phyloP scores from a whole-genome alignment of 2,888 invertebrate genomes.

The Ellobium chinense region DNA sequence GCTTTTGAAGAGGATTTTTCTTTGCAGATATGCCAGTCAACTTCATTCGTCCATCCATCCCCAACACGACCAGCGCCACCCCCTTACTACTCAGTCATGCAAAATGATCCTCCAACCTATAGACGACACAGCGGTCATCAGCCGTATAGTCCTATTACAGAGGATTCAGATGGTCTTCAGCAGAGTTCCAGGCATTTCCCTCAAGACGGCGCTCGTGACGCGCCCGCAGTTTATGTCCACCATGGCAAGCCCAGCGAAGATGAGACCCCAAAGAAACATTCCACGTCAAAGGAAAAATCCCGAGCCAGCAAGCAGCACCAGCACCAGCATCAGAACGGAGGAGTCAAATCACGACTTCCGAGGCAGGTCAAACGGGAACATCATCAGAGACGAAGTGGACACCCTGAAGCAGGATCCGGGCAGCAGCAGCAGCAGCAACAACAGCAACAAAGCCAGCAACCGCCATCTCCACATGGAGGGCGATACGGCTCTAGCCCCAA shows the following conservation, averaged over 20 bases:
- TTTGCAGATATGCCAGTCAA: conserved; percentile 34
- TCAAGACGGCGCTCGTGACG: background rate
- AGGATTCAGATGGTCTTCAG: background rate
- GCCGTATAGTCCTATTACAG: background rate
- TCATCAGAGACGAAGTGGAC: conserved; percentile 33
- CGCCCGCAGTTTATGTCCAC: conserved; percentile 15
- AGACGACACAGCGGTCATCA: conserved; percentile 39
- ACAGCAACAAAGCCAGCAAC: background rate
- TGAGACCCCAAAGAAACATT: conserved; percentile 16
- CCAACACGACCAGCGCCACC: conserved; percentile 11
- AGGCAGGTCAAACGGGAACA: conserved; percentile 46
- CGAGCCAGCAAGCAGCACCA: conserved; percentile 11
- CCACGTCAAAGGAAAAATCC: conserved; percentile 1
- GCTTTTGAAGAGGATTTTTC: conserved; percentile 22
- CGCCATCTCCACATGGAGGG: conserved; percentile 1
- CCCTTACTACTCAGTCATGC: conserved; percentile 19
- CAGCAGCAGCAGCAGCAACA: background rate
- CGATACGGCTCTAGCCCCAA: conserved; percentile 42
- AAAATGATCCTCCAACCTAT: conserved; percentile 5
- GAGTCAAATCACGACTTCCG: conserved; percentile 35
- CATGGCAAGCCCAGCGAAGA: background rate
- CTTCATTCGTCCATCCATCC: conserved; percentile 37
- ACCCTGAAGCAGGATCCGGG: background rate
- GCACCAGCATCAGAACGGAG: conserved; percentile 17
- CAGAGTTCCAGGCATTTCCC: background rate